These are phyloP conservation scores for Bombyx mori DNA, from an alignment of 1,140 invertebrate species.

Conservation along the genomic window ASM3026992v2 NC_085131.1:12884501-12885000, in stretches of 20 bases:
- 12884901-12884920: conserved; percentile 13
- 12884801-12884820: conserved; percentile 19
- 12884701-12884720: too few species aligned
- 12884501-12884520: neutral
- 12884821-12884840: conserved; percentile 15
- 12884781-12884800: conserved; percentile 18
- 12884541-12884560: neutral
- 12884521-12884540: neutral
- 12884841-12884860: too few species aligned
- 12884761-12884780: conserved; percentile 18
- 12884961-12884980: conserved; percentile 15
- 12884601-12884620: too few species aligned
- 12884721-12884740: conserved; percentile 14
- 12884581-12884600: too few species aligned
- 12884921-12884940: conserved; percentile 16
- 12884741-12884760: conserved; percentile 17
- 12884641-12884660: conserved; percentile 9
- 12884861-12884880: conserved; percentile 3
- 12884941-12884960: conserved; percentile 15
- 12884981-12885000: conserved; percentile 14
- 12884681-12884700: too few species aligned
- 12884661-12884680: neutral
- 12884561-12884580: too few species aligned
- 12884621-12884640: neutral
- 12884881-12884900: conserved; percentile 6